Conservation (phyloP, 2,888 invertebrate species). For the Zaprionus bogoriensis region DNA sequence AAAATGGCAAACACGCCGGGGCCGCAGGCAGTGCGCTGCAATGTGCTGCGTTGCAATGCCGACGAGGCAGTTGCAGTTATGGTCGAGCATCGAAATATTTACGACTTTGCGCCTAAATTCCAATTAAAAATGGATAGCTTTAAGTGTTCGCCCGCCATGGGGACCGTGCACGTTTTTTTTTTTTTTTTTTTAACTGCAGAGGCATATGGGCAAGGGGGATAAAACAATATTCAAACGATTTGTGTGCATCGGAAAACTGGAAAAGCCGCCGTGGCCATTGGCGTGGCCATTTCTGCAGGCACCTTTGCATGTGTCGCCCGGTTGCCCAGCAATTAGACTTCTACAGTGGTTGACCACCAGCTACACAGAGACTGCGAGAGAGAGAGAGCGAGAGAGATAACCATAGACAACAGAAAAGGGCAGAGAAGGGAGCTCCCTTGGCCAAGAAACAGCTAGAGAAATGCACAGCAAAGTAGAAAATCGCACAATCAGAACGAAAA, state of each 20-base stretch:
- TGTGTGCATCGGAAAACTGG: slow-evolving; percentile 50
- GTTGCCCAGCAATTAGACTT: slow-evolving; percentile 69
- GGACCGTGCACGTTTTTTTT: slow-evolving; percentile 12
- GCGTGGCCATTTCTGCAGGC: slow-evolving; percentile 28
- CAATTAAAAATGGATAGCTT: slow-evolving; percentile 70
- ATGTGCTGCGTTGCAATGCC: slow-evolving; percentile 18
- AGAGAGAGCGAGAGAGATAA: not conserved
- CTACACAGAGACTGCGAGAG: slow-evolving; percentile 33
- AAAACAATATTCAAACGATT: slow-evolving; percentile 73
- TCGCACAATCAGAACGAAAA: slow-evolving; percentile 72
- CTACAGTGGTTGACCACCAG: slow-evolving; percentile 57
- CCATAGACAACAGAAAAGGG: slow-evolving; percentile 1
- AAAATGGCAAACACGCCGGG: slow-evolving; percentile 35
- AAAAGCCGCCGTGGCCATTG: slow-evolving; percentile 32
- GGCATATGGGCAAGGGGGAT: not conserved
- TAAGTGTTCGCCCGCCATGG: slow-evolving; percentile 42
- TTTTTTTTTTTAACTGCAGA: not conserved
- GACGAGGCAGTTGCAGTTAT: slow-evolving; percentile 5
- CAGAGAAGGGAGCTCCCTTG: not conserved
- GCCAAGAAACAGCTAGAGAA: slow-evolving; percentile 32
- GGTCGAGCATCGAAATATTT: slow-evolving; percentile 53
- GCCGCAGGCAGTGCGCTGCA: too few species aligned
- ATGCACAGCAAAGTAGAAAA: slow-evolving; percentile 59
- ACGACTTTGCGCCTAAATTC: slow-evolving; percentile 71
- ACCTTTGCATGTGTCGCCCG: slow-evolving; percentile 43